phyloP scores from a whole-genome alignment of 2,888 invertebrate species.

The Disparrhopalites patrizii region DNA sequence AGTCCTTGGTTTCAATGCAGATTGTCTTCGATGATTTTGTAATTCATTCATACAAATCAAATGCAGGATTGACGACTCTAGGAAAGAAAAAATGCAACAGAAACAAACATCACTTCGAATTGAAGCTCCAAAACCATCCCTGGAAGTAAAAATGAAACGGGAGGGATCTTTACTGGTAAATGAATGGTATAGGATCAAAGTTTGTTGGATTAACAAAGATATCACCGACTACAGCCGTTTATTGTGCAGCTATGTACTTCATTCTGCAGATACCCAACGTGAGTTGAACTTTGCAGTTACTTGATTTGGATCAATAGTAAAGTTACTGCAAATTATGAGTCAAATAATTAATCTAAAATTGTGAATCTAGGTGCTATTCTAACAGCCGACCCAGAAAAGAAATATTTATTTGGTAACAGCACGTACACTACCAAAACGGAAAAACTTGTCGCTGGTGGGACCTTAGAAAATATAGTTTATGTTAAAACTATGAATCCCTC shows the following conservation, averaged over 20 bases:
- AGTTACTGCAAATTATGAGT: no score
- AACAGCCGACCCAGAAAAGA: constrained; percentile 27
- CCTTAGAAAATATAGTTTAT: constrained; percentile 25
- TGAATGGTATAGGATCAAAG: constrained; percentile 39
- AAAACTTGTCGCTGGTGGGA: constrained; percentile 22
- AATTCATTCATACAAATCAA: no score
- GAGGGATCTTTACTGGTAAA: constrained; percentile 37
- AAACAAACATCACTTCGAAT: constrained; percentile 31
- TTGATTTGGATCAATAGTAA: no score
- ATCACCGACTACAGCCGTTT: constrained; percentile 15
- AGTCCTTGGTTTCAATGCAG: no score
- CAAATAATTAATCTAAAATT: neutral
- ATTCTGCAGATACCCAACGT: constrained; percentile 34
- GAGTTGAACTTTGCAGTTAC: no score
- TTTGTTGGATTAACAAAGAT: constrained; percentile 40
- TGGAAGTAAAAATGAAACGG: constrained; percentile 33
- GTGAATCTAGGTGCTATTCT: constrained; percentile 25
- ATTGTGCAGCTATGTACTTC: constrained; percentile 13
- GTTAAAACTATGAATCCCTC: constrained; percentile 29
- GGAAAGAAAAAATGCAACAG: constrained; percentile 7
- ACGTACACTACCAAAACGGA: constrained; percentile 33
- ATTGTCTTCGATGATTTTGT: no score
- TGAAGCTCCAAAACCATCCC: constrained; percentile 37
- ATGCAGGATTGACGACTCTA: constrained; percentile 18
- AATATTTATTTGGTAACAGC: constrained; percentile 22